Evolutionary conservation across 2,888 invertebrate genomes (phyloP), one percentile per base, ranked within the genome.

Genomic region (Meliscaeva auricollis): DNA sequence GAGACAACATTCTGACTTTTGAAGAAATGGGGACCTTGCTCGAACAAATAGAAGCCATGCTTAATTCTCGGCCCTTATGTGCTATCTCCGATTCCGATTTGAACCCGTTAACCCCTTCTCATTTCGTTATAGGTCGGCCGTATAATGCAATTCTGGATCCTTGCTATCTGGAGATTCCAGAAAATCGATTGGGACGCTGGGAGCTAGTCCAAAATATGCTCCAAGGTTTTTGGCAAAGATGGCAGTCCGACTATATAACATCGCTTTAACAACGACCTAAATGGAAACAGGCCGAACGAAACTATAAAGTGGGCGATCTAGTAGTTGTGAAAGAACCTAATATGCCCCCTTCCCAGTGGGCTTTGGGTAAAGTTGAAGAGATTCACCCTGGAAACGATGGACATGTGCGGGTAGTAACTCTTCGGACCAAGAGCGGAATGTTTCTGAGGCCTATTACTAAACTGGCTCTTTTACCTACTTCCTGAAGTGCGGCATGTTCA

Each of bases 181-280:
- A 13, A 6, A 66, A 66, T 17, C 20, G 66, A 20, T 22, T 66
- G 15, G 58, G 58, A 13, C 26, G 72, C 17, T 72, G 54, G 32
- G 54, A 74, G 22, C 17, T 62, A 8, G 44, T 62, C 26, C 68
- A 60, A 76, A n/a, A 69, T 15, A 87, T 79, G 79, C 44, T 64
- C 9, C 78, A 87, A 68, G 60, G 70, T 3, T 87, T 87, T 32
- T 88, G 87, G 88, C 79, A 72, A 8, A 54, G 82, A 26, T 87
- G 87, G 83, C 68, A 60, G 20, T 4, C 4, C 0, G 76, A 76
- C 5, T 68, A 50, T 17, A 20, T n/a, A n/a, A n/a, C n/a, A n/a
- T n/a, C n/a, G n/a, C n/a, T n/a, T n/a, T n/a, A n/a, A n/a, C n/a
- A n/a, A n/a, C n/a, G n/a, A n/a, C n/a, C n/a, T n/a, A n/a, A n/a